phyloP scores from a whole-genome alignment of 92 coral and sea anemone genomes.

The Chrysogorgia sp. region DNA sequence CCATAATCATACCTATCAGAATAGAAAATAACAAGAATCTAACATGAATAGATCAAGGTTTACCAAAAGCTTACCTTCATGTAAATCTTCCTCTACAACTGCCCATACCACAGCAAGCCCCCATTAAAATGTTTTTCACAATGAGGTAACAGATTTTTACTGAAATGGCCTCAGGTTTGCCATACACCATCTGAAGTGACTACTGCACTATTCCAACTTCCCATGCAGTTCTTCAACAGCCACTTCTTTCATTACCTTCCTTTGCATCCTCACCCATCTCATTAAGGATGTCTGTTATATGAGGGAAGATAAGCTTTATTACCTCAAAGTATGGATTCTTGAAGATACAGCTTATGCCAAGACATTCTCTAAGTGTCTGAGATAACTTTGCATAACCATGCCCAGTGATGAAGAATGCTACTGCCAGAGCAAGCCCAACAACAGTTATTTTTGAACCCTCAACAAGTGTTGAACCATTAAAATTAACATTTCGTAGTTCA shows the following conservation, averaged over 20 bases:
- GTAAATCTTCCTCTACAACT: too few species aligned
- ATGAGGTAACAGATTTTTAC: constrained; percentile 23
- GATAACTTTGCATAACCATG: constrained; percentile 56
- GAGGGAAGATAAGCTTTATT: constrained; percentile 55
- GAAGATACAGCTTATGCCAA: constrained; percentile 43
- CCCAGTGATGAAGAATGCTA: constrained; percentile 60
- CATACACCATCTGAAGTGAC: constrained; percentile 73
- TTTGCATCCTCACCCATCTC: constrained; percentile 59
- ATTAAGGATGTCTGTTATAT: constrained; percentile 43
- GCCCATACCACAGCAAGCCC: too few species aligned
- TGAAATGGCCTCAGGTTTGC: constrained; percentile 69
- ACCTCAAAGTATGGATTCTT: constrained; percentile 57
- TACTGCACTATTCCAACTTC: constrained; percentile 59
- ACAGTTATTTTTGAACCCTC: constrained; percentile 59
- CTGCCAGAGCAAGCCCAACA: constrained; percentile 61
- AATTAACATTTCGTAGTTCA: constrained; percentile 17
- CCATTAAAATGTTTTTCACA: constrained; percentile 46
- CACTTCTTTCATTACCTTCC: constrained; percentile 36
- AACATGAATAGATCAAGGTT: too few species aligned
- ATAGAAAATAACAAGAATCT: too few species aligned
- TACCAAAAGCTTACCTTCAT: too few species aligned
- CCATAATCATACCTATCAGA: too few species aligned
- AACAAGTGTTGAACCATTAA: constrained; percentile 45
- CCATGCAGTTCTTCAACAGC: constrained; percentile 33
- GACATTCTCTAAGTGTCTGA: constrained; percentile 42